Base-by-base conservation (phyloP, 2,113 vertebrate genomes). In the Urocynchramus pylzowi region DNA sequence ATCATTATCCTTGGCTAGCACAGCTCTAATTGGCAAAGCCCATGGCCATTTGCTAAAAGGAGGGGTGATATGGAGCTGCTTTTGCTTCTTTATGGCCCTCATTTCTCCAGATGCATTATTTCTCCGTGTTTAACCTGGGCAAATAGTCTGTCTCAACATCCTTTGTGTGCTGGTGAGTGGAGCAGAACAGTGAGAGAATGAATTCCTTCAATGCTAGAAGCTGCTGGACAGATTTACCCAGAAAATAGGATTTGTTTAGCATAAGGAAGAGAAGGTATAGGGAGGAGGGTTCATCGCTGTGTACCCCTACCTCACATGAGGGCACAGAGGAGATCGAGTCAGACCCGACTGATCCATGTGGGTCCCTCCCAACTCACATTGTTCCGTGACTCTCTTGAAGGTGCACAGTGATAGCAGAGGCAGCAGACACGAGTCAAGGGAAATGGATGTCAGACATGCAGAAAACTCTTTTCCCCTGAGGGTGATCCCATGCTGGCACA, bases 271-370 rank as follows among this genome's bases (percentile, higher is more conserved):
- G 42, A 73, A 64, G 17, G 31, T 26, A 30, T 20, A n/a, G n/a
- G 11, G 10, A 42, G 27, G 33, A 54, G 2, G 28, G 47, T 39
- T 39, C 21, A 6, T 35, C 2, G 1, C 56, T 68, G 10, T 20
- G 17, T 35, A 27, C 2, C 12, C 15, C 6, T 33, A 23, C 9
- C 23, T 42, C 35, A 50, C 3, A 2, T 22, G 28, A 84, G 50
- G 37, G 23, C 22, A 27, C 14, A 52, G 54, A 71, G 53, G 39
- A 74, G 41, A 18, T 15, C 0, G 0, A 52, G n/a, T 22, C 23
- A 52, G 27, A 12, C 17, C 45, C 1, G 0, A 23, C 7, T 16
- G 54, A 52, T 33, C 39, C 28, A 20, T 8, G 19, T 9, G n/a
- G 22, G 12, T 53, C 33, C 10, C 39, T 53, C 39, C 18, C 45